Evolutionary conservation across 2,113 vertebrate genomes (phyloP), one percentile per base, ranked within the genome.

Genomic region (Mohoua ochrocephala): DNA sequence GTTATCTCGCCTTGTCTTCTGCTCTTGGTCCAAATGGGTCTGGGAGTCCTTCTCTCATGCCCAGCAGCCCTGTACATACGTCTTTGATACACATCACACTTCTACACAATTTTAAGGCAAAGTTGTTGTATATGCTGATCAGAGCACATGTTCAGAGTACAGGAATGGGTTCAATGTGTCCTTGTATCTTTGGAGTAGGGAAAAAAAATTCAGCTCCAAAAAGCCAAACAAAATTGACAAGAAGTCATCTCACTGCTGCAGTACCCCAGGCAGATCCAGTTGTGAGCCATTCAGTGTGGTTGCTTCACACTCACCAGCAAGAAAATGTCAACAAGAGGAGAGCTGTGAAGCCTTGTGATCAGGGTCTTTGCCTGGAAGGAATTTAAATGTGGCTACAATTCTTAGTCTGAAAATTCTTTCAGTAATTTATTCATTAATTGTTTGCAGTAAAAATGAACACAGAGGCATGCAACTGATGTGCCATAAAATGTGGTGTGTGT

Each of bases 61-160:
- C 13, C 26, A 73, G 17, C 15, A 84, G 26, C 22, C 35, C 11
- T 76, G 24, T n/a, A 10, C 3, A 20, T 8, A 9, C 0, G 0
- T 60, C 23, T 86, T 67, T 49, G 33, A 61, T 21, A 61, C 8
- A 39, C 37, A 60, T 12, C 30, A 47, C 11, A 7, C 2, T 56
- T 73, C 11, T 22, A 22, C 1, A 23, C 21, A 44, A 9, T 76
- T 91, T 50, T 64, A 64, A 73, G 35, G 23, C 7, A 73, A 81
- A 69, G 7, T 7, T 80, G 7, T 31, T 69, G 44, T 10, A 39
- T 60, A 42, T 56, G 12, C 12, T 65, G 50, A 13, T 39, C 39
- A n/a, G 50, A 69, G 18, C 35, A 50, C 11, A 50, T 60, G 15
- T 13, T 41, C 37, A 63, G 22, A 45, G 12, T 20, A 35, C 6